Evolutionary conservation across 2,113 vertebrate species (phyloP), one percentile per base, ranked within the genome.

Genomic region (Phrynocephalus versicolor): DNA sequence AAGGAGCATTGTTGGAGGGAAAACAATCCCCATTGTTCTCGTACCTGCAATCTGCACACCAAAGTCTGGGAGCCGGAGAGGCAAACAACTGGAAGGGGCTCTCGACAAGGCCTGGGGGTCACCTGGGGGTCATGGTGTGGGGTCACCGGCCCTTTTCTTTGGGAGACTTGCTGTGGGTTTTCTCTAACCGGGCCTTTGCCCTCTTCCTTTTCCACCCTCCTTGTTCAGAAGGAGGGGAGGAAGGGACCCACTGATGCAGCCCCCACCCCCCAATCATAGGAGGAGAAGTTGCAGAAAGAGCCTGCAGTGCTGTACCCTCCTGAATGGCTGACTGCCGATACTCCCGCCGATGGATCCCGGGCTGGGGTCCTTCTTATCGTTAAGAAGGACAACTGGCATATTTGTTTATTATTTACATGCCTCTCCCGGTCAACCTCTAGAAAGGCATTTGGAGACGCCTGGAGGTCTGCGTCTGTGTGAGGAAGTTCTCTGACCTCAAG

Each of bases 1-100:
- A 95, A 96, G 96, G 95, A 94, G 94, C 95, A 96, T 98, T 98
- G 97, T 97, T 92, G 93, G 87, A 10, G n/a, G n/a, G 93, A 97
- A 96, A 97, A 98, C 97, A 98, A 97, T 97, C 92, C 93, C 90
- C 95, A 97, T 98, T 98, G 96, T 97, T 84, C 89, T 55, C 45
- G 93, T 95, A 96, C 96, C 96, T 97, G 97, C 97, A 97, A 97
- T 97, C 96, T 95, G 95, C 96, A 96, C 96, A 97, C 96, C 97
- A 96, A 96, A 96, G 94, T 94, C 96, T 97, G 94, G 94, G 95
- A 93, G 96, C 94, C 96, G 94, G 91, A 89, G 92, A 84, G 88
- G 94, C 92, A 91, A 94, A 97, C 95, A 96, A 96, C 96, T 92
- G 94, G 88, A 92, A 94, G 95, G 88, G 87, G 92, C 92, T 95